These are phyloP conservation scores for Aphaenogaster floridana DNA, from an alignment of 1,140 invertebrate genomes.

Conservation along the genomic window DNA sequence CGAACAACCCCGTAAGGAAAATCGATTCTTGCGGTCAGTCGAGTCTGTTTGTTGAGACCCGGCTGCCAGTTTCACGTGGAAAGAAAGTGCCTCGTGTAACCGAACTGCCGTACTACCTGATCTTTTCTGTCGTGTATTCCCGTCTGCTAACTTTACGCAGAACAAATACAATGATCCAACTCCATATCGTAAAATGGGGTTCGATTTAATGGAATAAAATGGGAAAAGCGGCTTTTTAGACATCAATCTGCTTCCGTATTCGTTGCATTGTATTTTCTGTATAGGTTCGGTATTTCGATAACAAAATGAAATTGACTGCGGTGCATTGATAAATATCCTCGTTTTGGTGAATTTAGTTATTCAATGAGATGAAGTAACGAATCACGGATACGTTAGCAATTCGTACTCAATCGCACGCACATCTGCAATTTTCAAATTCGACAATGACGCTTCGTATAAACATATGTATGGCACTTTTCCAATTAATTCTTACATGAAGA, in stretches of 20 bases:
- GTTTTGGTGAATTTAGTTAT: neutral
- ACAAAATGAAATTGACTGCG: neutral
- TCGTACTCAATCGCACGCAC: neutral
- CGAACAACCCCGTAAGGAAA: neutral
- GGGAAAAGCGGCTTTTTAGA: neutral
- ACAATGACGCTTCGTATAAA: neutral
- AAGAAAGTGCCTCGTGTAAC: neutral
- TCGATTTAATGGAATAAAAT: neutral
- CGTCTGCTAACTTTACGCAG: neutral
- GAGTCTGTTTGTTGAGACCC: neutral
- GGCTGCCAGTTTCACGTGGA: neutral
- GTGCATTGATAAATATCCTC: neutral
- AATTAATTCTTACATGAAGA: neutral
- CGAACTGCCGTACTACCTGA: neutral
- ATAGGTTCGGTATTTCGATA: neutral
- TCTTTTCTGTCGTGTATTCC: neutral
- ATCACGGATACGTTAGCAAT: neutral
- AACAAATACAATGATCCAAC: slow-evolving; percentile 5
- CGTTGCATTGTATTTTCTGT: neutral
- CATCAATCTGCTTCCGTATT: neutral
- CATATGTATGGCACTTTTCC: neutral
- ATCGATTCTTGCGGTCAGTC: slow-evolving; percentile 17
- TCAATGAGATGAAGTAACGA: neutral
- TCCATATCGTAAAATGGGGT: neutral
- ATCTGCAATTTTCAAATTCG: neutral